phyloP scores from a whole-genome alignment of 92 coral and sea anemone genomes.

The Blastomussa wellsi region DNA sequence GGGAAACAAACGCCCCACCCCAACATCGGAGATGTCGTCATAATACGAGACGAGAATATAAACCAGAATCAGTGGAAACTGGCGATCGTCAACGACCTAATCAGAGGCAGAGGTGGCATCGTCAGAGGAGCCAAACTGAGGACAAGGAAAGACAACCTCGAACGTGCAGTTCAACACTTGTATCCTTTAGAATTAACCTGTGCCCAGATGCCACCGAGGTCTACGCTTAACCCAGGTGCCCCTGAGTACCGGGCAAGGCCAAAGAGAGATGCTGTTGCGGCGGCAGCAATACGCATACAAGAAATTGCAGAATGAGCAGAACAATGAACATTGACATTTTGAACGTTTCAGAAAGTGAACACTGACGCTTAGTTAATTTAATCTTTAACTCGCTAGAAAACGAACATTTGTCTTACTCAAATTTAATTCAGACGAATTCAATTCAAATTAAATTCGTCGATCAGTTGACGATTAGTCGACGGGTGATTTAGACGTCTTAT shows the following conservation, averaged over 20 bases:
- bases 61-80: slow-evolving; percentile 51
- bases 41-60: slow-evolving; percentile 26
- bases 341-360: slow-evolving; percentile 3
- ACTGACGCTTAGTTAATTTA: not conserved
- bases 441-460: too few species aligned
- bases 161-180: slow-evolving; percentile 37
- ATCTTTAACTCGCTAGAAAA: too few species aligned
- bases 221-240: slow-evolving; percentile 36
- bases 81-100: slow-evolving; percentile 18
- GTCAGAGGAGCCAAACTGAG: slow-evolving; percentile 30
- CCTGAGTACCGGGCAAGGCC: slow-evolving; percentile 34
- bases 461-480: too few species aligned
- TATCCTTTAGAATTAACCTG: slow-evolving; percentile 41
- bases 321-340: not conserved
- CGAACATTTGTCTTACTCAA: too few species aligned
- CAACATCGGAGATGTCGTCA: slow-evolving; percentile 53
- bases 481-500: too few species aligned
- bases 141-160: slow-evolving; percentile 34
- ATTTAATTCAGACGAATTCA: too few species aligned
- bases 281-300: slow-evolving; percentile 29
- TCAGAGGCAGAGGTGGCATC: slow-evolving; percentile 37
- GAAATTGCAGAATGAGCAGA: slow-evolving; percentile 1
- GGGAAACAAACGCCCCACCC: slow-evolving; percentile 43
- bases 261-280: slow-evolving; percentile 39
- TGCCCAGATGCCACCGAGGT: not conserved